Conservation (phyloP, 1,140 invertebrate species). For the Trichonephila inaurata region DNA sequence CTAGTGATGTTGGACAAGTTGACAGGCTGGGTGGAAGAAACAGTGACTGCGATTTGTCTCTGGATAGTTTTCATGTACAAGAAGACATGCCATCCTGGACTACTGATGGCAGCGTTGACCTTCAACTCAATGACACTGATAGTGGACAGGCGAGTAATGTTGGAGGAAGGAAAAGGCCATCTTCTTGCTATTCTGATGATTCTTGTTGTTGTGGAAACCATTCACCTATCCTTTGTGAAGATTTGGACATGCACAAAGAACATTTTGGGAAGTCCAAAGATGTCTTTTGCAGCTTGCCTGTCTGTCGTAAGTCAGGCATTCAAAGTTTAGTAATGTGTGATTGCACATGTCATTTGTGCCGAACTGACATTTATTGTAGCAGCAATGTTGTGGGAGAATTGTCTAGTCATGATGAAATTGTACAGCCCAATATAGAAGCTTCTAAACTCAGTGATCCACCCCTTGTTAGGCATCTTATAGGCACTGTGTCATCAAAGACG, state of each 20-base stretch:
- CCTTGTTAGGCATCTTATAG: background rate
- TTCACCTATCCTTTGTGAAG: conserved; percentile 25
- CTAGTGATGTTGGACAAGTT: conserved; percentile 81
- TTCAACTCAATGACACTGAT: conserved; percentile 9
- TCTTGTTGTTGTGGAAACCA: conserved; percentile 53
- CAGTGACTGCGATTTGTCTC: conserved; percentile 78
- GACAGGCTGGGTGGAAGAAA: conserved; percentile 88
- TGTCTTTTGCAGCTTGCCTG: background rate
- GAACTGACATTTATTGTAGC: background rate
- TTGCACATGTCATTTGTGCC: conserved; percentile 25
- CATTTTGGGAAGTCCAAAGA: background rate
- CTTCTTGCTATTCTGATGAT: conserved; percentile 73
- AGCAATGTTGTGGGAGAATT: conserved; percentile 26
- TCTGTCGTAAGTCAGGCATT: background rate
- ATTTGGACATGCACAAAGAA: background rate
- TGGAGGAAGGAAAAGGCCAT: conserved; percentile 52
- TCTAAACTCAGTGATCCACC: background rate
- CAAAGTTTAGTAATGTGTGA: background rate
- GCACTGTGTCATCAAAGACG: conserved; percentile 5
- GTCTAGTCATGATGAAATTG: conserved; percentile 61
- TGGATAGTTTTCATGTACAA: conserved; percentile 29
- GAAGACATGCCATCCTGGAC: conserved; percentile 26
- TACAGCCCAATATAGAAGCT: background rate
- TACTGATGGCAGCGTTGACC: background rate
- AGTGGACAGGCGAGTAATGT: background rate